A percentile compares a stretch with the other conserved stretches of the same genome.
Conservation (phyloP, 2,113 vertebrate species). For the Physeter macrocephalus region DNA sequence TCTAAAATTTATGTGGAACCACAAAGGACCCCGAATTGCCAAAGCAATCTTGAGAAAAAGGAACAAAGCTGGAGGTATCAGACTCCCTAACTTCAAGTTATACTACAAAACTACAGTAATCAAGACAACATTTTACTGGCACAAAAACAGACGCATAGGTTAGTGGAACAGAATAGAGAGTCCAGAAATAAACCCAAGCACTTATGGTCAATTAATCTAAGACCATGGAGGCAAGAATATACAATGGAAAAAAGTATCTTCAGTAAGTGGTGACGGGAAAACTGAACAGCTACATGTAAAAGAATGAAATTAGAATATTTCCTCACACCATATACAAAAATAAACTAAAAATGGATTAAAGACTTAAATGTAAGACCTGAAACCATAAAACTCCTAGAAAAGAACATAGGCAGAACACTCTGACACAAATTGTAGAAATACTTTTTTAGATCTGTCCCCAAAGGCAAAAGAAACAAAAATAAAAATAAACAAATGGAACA, state of each 20-base stretch:
- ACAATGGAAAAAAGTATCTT: neutral
- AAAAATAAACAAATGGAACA: neutral
- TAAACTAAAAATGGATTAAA: neutral
- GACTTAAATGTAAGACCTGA: neutral
- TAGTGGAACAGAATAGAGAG: neutral
- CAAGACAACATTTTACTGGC: neutral
- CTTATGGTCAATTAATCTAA: neutral
- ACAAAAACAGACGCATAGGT: neutral
- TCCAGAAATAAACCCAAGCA: neutral
- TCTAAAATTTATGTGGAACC: neutral
- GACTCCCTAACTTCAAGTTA: neutral
- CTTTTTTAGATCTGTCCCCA: neutral
- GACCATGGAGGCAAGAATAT: neutral
- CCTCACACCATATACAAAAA: neutral
- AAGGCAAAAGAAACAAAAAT: neutral
- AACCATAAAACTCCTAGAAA: neutral
- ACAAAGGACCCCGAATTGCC: neutral
- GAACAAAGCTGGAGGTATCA: neutral
- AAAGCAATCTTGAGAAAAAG: neutral
- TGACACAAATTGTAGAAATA: neutral
- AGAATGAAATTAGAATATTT: neutral
- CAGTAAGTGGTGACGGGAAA: neutral
- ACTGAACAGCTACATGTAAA: neutral
- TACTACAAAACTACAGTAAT: neutral
- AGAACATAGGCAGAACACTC: neutral